Evolutionary conservation across 1,140 invertebrate species (phyloP).

Genomic region (Eciton burchellii): DNA sequence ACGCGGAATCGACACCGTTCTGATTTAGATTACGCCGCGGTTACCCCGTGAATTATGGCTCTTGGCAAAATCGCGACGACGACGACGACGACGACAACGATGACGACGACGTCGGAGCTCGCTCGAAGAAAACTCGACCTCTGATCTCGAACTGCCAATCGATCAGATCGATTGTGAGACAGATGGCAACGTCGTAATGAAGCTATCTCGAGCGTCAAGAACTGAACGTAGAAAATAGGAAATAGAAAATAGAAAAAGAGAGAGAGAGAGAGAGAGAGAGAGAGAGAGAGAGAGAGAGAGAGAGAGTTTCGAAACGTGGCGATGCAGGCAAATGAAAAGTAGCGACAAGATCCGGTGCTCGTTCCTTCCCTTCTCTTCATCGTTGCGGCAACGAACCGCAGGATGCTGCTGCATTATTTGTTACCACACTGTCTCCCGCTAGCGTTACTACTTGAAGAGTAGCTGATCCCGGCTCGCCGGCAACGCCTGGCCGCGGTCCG

Average conservation of each 20-base stretch:
- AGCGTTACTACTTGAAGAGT: too few species aligned
- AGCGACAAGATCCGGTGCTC: conserved; percentile 29
- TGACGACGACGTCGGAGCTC: conserved; percentile 24
- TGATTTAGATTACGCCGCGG: conserved; percentile 38
- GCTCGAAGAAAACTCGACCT: conserved; percentile 41
- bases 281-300: conserved; percentile 41
- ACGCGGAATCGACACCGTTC: conserved; percentile 37
- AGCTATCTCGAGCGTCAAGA: conserved; percentile 46
- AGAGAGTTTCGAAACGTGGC: background rate
- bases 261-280: conserved; percentile 12
- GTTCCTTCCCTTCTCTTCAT: background rate
- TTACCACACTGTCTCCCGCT: conserved; percentile 18
- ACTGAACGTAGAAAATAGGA: too few species aligned
- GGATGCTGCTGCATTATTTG: conserved; percentile 37
- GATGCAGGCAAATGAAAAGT: conserved; percentile 71
- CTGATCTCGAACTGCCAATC: conserved; percentile 63
- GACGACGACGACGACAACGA: background rate
- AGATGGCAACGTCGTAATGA: conserved; percentile 75
- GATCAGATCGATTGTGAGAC: conserved; percentile 80
- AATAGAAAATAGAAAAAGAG: conserved; percentile 45
- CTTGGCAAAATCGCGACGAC: conserved; percentile 11
- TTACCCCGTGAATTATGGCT: conserved; percentile 32
- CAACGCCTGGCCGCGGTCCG: too few species aligned
- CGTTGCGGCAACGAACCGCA: background rate
- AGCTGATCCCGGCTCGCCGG: too few species aligned